These are phyloP conservation scores for Cerastoderma edule DNA, from an alignment of 2,888 invertebrate genomes.

Conservation along the genomic window DNA sequence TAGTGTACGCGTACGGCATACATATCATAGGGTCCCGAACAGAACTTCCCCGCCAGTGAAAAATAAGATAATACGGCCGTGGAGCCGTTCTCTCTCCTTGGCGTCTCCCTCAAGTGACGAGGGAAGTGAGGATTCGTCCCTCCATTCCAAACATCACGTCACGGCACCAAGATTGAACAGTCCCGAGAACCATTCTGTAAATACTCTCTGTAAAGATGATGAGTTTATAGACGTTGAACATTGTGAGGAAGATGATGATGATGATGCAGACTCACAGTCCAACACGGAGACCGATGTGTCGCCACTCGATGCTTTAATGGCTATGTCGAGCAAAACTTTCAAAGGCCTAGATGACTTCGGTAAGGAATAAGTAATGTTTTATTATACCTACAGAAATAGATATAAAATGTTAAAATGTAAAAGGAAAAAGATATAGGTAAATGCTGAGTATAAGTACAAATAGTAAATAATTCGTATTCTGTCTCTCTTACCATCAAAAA, in stretches of 20 bases:
- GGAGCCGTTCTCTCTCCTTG: slow-evolving; percentile 9
- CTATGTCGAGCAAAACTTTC: slow-evolving; percentile 99
- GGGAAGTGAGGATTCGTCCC: background rate
- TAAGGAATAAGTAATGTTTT: slow-evolving; percentile 31
- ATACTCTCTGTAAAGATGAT: slow-evolving; percentile 56
- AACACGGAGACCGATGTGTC: slow-evolving; percentile 84
- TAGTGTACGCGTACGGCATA: background rate
- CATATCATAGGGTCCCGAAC: slow-evolving; percentile 2
- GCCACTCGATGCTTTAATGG: slow-evolving; percentile 96
- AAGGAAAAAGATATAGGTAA: background rate
- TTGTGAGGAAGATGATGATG: slow-evolving; percentile 46
- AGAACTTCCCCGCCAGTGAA: background rate
- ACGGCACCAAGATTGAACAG: background rate
- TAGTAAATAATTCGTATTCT: no score
- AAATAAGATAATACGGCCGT: slow-evolving; percentile 14
- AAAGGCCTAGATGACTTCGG: slow-evolving; percentile 89
- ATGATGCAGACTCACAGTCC: slow-evolving; percentile 49
- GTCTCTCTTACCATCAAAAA: no score
- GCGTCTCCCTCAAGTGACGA: slow-evolving; percentile 12
- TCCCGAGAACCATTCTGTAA: background rate
- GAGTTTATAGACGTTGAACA: slow-evolving; percentile 71
- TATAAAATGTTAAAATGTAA: background rate
- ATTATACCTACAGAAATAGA: background rate
- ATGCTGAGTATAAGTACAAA: background rate
- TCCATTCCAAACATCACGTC: background rate